Conservation (phyloP, 35 echinoderm and acorn worm genomes). For the Holothuria glaberrima region DNA sequence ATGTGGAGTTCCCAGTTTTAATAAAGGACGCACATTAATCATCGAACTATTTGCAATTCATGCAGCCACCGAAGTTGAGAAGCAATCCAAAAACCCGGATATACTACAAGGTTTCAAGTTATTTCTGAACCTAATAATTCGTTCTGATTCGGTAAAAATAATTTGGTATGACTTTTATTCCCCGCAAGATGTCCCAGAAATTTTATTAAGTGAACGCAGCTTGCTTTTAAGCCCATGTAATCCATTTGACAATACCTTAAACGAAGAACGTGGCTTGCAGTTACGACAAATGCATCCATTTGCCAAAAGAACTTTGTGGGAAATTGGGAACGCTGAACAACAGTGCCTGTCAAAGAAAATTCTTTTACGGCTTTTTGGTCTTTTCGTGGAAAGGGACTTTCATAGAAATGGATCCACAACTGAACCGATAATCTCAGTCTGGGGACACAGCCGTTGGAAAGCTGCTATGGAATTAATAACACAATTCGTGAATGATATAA, state of each 20-base stretch:
- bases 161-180: slow-evolving; percentile 43
- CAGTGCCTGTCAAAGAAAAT: background rate
- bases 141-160: background rate
- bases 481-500: no score
- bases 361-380: background rate
- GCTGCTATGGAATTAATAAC: no score
- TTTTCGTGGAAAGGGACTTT: no score
- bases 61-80: slow-evolving; percentile 4
- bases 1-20: background rate
- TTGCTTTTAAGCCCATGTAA: slow-evolving; percentile 11
- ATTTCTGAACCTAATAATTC: slow-evolving; percentile 22
- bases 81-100: background rate
- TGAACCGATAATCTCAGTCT: no score
- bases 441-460: no score
- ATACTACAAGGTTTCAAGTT: background rate
- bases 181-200: background rate
- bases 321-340: background rate
- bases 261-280: background rate
- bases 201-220: background rate
- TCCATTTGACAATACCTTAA: background rate
- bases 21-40: slow-evolving; percentile 11
- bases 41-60: slow-evolving; percentile 26
- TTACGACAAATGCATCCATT: background rate
- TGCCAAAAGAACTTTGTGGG: slow-evolving; percentile 5
- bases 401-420: no score